A percentile compares a stretch with the other conserved stretches of the same genome.
Conservation (phyloP, 2,888 invertebrate species). For the Meta bourneti region DNA sequence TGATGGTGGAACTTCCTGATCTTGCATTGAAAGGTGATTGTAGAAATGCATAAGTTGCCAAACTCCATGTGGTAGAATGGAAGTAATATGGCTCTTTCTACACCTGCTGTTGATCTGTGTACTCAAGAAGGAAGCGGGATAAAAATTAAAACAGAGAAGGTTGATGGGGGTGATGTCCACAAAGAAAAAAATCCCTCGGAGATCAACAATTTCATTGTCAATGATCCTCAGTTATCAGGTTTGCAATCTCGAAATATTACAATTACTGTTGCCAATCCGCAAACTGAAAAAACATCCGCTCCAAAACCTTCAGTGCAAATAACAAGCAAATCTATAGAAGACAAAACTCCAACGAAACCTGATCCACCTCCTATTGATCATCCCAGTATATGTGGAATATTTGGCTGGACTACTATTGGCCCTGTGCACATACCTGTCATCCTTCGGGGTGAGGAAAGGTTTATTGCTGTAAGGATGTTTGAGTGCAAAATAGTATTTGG, state of each 20-base stretch:
- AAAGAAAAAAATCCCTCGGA: slow-evolving; percentile 27
- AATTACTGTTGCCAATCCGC: slow-evolving; percentile 51
- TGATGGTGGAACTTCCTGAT: neutral
- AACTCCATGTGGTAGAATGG: slow-evolving; percentile 70
- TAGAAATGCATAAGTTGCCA: slow-evolving; percentile 46
- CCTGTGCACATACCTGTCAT: slow-evolving; percentile 89
- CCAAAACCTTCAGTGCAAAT: slow-evolving; percentile 48
- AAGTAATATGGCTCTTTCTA: slow-evolving; percentile 73
- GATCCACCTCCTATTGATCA: slow-evolving; percentile 79
- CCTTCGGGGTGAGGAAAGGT: slow-evolving; percentile 86
- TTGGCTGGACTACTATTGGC: slow-evolving; percentile 94
- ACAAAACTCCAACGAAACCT: slow-evolving; percentile 4
- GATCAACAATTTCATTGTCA: slow-evolving; percentile 50
- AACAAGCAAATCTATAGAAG: slow-evolving; percentile 28
- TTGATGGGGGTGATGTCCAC: slow-evolving; percentile 39
- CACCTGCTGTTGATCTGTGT: slow-evolving; percentile 72
- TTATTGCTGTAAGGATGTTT: slow-evolving; percentile 96
- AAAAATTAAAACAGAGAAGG: slow-evolving; percentile 68
- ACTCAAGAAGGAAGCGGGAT: slow-evolving; percentile 65
- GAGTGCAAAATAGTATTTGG: slow-evolving; percentile 89
- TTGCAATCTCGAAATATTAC: slow-evolving; percentile 59
- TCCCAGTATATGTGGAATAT: slow-evolving; percentile 84
- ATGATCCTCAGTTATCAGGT: slow-evolving; percentile 55
- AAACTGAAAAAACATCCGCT: slow-evolving; percentile 14
- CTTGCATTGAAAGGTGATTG: neutral